Conservation (phyloP, 2,797 vertebrate species). For the Trematomus bernacchii region DNA sequence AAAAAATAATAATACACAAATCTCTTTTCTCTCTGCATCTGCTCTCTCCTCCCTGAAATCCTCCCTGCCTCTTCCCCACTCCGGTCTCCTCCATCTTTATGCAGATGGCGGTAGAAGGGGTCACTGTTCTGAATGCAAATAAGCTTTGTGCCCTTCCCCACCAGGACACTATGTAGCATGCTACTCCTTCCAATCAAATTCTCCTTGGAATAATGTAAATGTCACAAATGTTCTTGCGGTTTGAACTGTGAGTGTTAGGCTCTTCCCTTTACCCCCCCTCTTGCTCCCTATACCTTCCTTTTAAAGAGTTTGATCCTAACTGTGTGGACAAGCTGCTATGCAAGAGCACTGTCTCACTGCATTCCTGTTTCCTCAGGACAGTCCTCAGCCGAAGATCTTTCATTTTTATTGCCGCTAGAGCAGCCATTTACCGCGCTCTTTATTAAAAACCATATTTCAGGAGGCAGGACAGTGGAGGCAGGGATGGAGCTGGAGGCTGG, state of each 20-base stretch:
- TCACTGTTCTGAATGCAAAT: constrained; percentile 83
- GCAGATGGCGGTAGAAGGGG: constrained; percentile 78
- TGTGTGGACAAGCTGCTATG: constrained; percentile 57
- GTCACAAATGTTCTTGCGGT: constrained; percentile 64
- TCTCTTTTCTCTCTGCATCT: constrained; percentile 65
- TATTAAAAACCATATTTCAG: constrained; percentile 89
- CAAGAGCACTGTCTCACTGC: constrained; percentile 65
- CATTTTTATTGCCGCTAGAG: constrained; percentile 83
- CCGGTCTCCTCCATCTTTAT: constrained; percentile 77
- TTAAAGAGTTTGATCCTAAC: constrained; percentile 34
- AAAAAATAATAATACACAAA: constrained; percentile 53
- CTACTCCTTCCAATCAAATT: constrained; percentile 63
- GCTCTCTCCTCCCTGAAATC: constrained; percentile 65
- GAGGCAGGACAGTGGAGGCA: constrained; percentile 64
- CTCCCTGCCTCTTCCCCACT: constrained; percentile 60
- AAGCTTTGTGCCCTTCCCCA: constrained; percentile 70
- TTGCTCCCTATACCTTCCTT: constrained; percentile 22
- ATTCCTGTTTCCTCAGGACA: constrained; percentile 78
- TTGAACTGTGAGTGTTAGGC: constrained; percentile 55
- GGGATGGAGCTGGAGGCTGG: constrained; percentile 66
- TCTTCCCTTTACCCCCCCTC: constrained; percentile 35
- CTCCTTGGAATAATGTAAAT: constrained; percentile 66
- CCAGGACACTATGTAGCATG: constrained; percentile 60
- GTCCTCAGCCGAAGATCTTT: constrained; percentile 77
- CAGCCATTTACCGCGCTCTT: constrained; percentile 84